phyloP scores from a whole-genome alignment of 2,113 vertebrate species.

The Damaliscus lunatus region DNA sequence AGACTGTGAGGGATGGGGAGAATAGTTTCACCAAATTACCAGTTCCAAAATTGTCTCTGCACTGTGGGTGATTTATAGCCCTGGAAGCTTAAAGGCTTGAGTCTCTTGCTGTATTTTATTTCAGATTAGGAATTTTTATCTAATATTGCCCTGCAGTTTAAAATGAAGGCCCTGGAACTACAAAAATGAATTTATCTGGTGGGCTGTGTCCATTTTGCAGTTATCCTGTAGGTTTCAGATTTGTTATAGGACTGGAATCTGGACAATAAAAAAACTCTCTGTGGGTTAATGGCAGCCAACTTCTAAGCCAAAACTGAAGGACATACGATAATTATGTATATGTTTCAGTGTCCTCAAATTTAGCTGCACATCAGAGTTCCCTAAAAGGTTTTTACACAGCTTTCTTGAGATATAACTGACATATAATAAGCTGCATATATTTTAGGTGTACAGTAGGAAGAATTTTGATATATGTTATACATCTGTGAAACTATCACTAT shows the following conservation, averaged over 20 bases:
- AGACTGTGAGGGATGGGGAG: background rate
- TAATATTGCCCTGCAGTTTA: constrained; percentile 21
- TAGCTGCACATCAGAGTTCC: background rate
- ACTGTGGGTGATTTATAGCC: constrained; percentile 27
- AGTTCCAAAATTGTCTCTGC: constrained; percentile 44
- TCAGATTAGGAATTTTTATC: constrained; percentile 48
- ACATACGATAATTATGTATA: background rate
- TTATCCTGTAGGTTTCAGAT: background rate
- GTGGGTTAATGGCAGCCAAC: background rate
- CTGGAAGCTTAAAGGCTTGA: constrained; percentile 44
- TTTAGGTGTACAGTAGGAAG: background rate
- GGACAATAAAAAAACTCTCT: background rate
- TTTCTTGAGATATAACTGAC: background rate
- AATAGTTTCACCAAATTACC: constrained; percentile 33
- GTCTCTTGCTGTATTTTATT: constrained; percentile 31
- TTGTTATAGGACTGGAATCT: background rate
- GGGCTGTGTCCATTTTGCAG: background rate
- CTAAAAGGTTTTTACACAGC: background rate
- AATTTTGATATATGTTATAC: background rate
- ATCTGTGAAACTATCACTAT: background rate
- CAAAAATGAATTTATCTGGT: background rate
- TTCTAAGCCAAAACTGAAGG: background rate
- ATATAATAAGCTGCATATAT: background rate
- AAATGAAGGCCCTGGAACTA: background rate
- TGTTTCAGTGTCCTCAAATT: background rate